Base-by-base conservation (phyloP, 2,888 invertebrate species). In the Eilema griseolum region DNA sequence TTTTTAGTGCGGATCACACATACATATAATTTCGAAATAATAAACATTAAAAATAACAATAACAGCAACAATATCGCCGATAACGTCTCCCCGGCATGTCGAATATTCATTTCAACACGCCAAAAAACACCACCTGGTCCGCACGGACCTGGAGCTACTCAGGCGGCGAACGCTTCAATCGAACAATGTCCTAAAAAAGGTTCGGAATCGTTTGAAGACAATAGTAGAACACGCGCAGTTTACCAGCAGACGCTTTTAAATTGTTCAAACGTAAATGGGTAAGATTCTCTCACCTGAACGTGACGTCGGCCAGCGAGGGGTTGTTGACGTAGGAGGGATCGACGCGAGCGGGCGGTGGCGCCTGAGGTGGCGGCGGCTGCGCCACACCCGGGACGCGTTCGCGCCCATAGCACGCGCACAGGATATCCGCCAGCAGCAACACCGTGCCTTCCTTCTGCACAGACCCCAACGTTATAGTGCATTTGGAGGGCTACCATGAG, bases 291-390 rank as follows among this genome's bases (percentile, higher is more conserved):
- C 24, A 96, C 96, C 96, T 95, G 91, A 99, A 99, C 70, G 98
- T 98, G 37, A 99, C 98, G 89, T 99, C 99, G 82, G 98, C 98
- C 56, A 99, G 95, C 86, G 98, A 98, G 0, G 98, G 98, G 93
- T 98, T 99, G 95, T 99, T 99, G 77, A 99, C 98, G 93, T 98
- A 99, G 86, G 98, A 97, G 0, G 98, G 98, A 93, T 99, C 99
- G 81, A 98, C 98, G 73, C 98, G 95, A 0, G 98, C 97, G 0
- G 96, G 95, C 11, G 96, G 94, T 2, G 97, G 96, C 37, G 97
- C 93, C 5, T 87, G 82, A 28, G 96, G 96, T 56, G 96, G 96
- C 46, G 96, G 96, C 11, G 92, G 90, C 85, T 90, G 91, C 69
- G 87, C 84, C 65, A 93, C 93, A 7, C 82, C 95, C 81, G 98